Conservation (phyloP, 1,140 invertebrate species). For the Drosophila arizonae region DNA sequence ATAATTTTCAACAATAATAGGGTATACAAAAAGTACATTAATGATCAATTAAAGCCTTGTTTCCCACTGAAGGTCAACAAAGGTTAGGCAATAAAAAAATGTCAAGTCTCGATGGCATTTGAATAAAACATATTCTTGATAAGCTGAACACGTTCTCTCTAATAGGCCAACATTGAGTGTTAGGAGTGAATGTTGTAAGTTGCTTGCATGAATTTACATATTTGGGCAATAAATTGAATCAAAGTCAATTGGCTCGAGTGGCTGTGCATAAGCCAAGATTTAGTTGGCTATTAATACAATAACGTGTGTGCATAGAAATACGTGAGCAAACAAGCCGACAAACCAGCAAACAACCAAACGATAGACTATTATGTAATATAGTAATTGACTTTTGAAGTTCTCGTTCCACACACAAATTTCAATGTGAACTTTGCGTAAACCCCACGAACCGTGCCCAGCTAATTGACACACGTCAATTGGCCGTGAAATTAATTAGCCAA, state of each 20-base stretch:
- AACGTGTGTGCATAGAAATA: neutral
- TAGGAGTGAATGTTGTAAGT: neutral
- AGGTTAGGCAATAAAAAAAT: too few species aligned
- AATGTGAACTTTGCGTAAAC: conserved; percentile 6
- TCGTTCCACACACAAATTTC: neutral
- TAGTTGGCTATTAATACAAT: conserved; percentile 9
- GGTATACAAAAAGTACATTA: too few species aligned
- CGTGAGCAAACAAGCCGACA: neutral
- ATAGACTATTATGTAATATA: neutral
- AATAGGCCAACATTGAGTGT: neutral
- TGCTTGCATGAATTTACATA: conserved; percentile 14
- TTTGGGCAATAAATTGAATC: conserved; percentile 18
- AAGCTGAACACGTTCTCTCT: neutral
- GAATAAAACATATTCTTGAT: neutral
- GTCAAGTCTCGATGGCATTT: neutral
- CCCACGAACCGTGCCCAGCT: neutral
- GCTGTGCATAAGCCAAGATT: neutral
- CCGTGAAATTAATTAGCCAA: conserved; percentile 53
- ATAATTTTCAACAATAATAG: too few species aligned
- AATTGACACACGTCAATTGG: conserved; percentile 70
- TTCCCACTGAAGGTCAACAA: too few species aligned
- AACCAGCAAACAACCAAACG: neutral
- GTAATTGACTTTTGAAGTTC: conserved; percentile 11
- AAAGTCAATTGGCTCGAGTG: conserved; percentile 7
- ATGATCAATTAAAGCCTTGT: too few species aligned